Evolutionary conservation across 2,113 vertebrate genomes (phyloP), one percentile per base, ranked within the genome.

Genomic region (Suricata suricatta): DNA sequence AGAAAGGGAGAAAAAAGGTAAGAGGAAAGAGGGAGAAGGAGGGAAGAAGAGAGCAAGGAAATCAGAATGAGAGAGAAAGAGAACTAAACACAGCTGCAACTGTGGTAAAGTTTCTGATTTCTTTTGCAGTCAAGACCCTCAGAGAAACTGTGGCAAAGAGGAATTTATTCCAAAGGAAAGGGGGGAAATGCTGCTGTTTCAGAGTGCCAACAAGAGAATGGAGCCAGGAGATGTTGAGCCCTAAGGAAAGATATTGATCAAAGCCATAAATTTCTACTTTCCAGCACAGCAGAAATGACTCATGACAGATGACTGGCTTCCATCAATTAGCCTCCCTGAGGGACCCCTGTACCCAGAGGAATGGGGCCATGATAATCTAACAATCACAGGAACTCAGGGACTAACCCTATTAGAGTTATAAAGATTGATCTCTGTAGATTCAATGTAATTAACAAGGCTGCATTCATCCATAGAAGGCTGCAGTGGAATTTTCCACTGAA

Each of bases 401-500:
- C 90, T 83, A 92, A 74, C 85, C 47, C 83, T 83, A 79, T 68
- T 74, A 92, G 84, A 82, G 52, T 64, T 68, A 76, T 89, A 80
- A 87, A 95, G 81, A 95, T 52, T 38, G 84, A 87, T 94, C 86
- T 94, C 93, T 92, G 90, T 44, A 76, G 93, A 90, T 35, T 79
- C 41, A 81, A 64, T 90, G 19, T 64, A 86, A 97, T 96, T 87
- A 96, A 72, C 82, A 74, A 76, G 41, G 47, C 50, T 76, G 52
- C 80, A 54, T 57, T 90, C 81, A 29, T 80, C 90, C 60, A 27
- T 9, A 35, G 63, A 79, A 97, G 80, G 35, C 83, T 16, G 3
- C 94, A 71, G 96, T 88, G 96, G 95, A 95, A 97, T 97, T 95
- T 97, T 92, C 96, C 94, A 92, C 80, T 35, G 54, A 90, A 87